Conservation (phyloP, 2,888 invertebrate genomes). For the Pristionchus japonicus region DNA sequence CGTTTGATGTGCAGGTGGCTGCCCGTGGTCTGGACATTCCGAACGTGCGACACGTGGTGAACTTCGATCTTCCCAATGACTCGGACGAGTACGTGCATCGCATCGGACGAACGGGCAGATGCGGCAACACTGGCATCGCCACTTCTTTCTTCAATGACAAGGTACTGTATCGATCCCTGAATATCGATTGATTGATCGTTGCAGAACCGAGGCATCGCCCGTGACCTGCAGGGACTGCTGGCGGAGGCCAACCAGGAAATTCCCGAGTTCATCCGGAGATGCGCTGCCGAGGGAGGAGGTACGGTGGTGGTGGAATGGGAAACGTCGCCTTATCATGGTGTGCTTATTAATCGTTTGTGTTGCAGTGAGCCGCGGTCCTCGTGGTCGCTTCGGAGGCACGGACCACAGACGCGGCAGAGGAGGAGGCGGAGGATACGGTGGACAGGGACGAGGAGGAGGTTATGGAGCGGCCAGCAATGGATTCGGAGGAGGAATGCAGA, state of each 20-base stretch:
- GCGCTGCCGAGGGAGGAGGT: conserved; percentile 57
- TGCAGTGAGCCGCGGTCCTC: conserved; percentile 21
- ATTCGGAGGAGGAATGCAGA: conserved; percentile 34
- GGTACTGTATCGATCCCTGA: conserved; percentile 20
- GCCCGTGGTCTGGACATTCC: conserved; percentile 66
- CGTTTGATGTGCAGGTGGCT: conserved; percentile 53
- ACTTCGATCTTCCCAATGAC: conserved; percentile 63
- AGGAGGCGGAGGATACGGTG: conserved; percentile 39
- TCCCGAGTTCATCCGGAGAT: conserved; percentile 60
- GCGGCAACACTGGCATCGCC: conserved; percentile 62
- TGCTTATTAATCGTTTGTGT: background rate
- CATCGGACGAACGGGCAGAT: conserved; percentile 65
- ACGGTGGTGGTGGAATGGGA: background rate
- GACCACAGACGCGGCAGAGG: conserved; percentile 49
- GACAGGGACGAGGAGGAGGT: conserved; percentile 38
- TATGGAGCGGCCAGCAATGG: background rate
- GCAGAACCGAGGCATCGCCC: conserved; percentile 58
- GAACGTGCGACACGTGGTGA: conserved; percentile 60
- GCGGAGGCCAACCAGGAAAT: conserved; percentile 60
- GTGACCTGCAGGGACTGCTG: conserved; percentile 55
- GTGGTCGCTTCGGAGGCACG: conserved; percentile 51
- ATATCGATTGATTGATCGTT: background rate
- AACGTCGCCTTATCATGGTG: background rate
- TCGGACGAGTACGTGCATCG: conserved; percentile 66
- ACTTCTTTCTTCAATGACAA: conserved; percentile 66